Base-by-base conservation (phyloP, 2,888 invertebrate species). In the Hirtodrosophila histrioides region DNA sequence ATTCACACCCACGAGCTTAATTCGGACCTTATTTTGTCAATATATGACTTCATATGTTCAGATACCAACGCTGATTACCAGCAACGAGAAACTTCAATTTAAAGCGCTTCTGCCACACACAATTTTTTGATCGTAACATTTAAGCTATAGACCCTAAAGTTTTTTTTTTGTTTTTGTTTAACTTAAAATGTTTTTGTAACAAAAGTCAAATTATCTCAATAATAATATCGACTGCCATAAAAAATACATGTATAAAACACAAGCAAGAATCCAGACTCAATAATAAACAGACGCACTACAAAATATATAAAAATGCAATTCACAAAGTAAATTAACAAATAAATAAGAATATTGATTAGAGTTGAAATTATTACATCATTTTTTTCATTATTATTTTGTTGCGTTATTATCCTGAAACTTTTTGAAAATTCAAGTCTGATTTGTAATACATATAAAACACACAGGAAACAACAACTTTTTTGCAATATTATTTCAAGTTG, bases 141-240 rank as follows among this genome's bases (percentile, higher is more conserved):
- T 65, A 69, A 63, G 64, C 60, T 68, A 44, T 64, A 53, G 45
- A 65, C 57, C 45, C 50, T 57, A 36, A 61, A 61, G 46, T 41
- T 68, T 37, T 48, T 49, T 44, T 57, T 72, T 64, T 75, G 64
- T 75, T 78, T 64, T 68, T 50, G 36, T 72, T 58, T 63, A 61
- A 65, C 48, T 60, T 37, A 36, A 46, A 74, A 66, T 75, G 72
- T 75, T 75, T 80, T 80, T 73, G 68, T 56, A 57, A 68, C 68
- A 68, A 67, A 75, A 80, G 71, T 86, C 71, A 78, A 76, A 72
- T 78, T 75, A 86, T 86, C 83, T 83, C 81, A 81, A 78, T 70
- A 77, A 69, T 71, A 56, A 80, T 75, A 80, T 75, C 72, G 78
- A 84, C 83, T 84, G 83, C 83, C 83, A 84, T 84, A 86, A 74